Percentiles rank a stretch among this genome's conserved stretches.
Conservation (phyloP, 2,888 invertebrate species). For the Craniophora ligustri region DNA sequence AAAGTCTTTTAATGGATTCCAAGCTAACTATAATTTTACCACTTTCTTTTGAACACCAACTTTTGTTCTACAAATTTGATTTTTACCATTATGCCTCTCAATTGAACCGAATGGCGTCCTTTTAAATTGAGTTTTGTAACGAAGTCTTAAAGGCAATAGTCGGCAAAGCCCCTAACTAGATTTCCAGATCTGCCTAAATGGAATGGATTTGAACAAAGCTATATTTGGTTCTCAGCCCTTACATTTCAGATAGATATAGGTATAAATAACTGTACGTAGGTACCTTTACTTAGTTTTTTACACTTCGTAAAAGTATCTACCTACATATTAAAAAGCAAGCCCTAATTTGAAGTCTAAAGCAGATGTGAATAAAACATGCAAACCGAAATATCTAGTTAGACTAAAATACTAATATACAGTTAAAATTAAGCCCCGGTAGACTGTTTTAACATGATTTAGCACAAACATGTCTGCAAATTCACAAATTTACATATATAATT, state of each 20-base stretch:
- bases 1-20: no score
- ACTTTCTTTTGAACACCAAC: slow-evolving; percentile 39
- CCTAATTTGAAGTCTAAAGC: slow-evolving; percentile 9
- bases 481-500: slow-evolving; percentile 21
- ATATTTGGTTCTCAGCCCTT: slow-evolving; percentile 16
- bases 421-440: slow-evolving; percentile 12
- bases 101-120: slow-evolving; percentile 61
- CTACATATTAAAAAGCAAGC: slow-evolving; percentile 5
- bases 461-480: slow-evolving; percentile 21
- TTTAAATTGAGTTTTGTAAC: slow-evolving; percentile 69
- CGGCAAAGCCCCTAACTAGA: slow-evolving; percentile 57
- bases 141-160: slow-evolving; percentile 64
- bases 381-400: slow-evolving; percentile 7
- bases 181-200: slow-evolving; percentile 53
- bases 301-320: background rate
- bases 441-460: slow-evolving; percentile 28
- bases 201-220: slow-evolving; percentile 51
- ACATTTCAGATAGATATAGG: background rate
- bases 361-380: slow-evolving; percentile 30
- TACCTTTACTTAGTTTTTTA: background rate
- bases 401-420: slow-evolving; percentile 23
- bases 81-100: slow-evolving; percentile 61
- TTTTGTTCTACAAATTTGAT: slow-evolving; percentile 59
- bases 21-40: slow-evolving; percentile 15
- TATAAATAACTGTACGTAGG: background rate